Conservation (phyloP, 2,888 invertebrate genomes). For the Copidosoma aretas region DNA sequence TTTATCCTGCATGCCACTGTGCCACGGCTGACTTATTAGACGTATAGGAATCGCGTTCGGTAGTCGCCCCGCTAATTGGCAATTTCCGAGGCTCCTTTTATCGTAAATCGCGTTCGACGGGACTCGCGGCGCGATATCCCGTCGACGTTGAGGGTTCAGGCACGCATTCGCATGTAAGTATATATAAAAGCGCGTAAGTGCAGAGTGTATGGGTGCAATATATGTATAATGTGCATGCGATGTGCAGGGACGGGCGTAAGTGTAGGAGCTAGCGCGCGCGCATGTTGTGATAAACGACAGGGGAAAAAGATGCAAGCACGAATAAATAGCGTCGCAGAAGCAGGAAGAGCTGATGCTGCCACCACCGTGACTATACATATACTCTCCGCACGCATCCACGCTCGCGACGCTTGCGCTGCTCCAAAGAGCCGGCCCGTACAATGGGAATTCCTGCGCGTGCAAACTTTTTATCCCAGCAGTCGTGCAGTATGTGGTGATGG, state of each 20-base stretch:
- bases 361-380: no score
- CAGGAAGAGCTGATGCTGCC: not conserved
- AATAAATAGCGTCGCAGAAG: not conserved
- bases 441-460: conserved; percentile 25
- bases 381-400: no score
- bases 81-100: conserved; percentile 30
- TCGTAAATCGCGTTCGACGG: conserved; percentile 30
- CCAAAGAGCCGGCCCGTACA: conserved; percentile 15
- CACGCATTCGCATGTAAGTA: no score
- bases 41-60: conserved; percentile 33
- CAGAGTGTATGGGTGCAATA: no score
- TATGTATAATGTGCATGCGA: no score
- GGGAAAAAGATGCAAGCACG: not conserved
- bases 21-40: no score
- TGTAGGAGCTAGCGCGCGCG: not conserved
- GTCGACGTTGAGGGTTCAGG: conserved; percentile 17
- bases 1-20: no score
- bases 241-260: no score
- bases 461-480: not conserved
- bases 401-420: no score
- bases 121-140: not conserved
- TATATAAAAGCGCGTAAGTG: no score
- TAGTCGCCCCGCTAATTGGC: conserved; percentile 35
- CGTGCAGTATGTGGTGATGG: no score
- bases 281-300: not conserved